Evolutionary conservation across 2,797 vertebrate species (phyloP).

Genomic region (Sebastolobus alascanus): DNA sequence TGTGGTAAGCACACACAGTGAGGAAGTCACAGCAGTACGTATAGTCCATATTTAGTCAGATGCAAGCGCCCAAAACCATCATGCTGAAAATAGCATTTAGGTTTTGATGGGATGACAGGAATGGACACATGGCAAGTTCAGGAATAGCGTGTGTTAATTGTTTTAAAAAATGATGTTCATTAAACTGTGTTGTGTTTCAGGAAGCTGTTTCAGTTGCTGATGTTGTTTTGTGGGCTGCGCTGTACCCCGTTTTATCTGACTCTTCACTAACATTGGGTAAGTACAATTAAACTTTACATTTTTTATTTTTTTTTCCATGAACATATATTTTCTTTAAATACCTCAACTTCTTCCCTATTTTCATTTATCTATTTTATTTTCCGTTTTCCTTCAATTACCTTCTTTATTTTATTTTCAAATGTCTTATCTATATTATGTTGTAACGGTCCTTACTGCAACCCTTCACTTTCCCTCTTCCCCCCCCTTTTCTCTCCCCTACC

Average conservation of each 20-base stretch:
- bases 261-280: slow-evolving; percentile 77
- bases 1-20: not conserved
- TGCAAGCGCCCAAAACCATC: not conserved
- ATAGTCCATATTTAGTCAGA: slow-evolving; percentile 20
- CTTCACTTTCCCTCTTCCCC: not conserved
- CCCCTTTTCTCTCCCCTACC: not conserved
- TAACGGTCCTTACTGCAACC: not conserved
- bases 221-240: slow-evolving; percentile 90
- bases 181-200: slow-evolving; percentile 75
- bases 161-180: slow-evolving; percentile 1
- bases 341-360: not conserved
- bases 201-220: slow-evolving; percentile 88
- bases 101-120: not conserved
- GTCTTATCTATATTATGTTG: not conserved
- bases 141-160: not conserved
- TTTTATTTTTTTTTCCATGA: not conserved
- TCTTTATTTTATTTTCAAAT: not conserved
- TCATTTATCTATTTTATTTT: not conserved
- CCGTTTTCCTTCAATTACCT: not conserved
- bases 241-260: slow-evolving; percentile 88
- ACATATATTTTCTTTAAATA: not conserved
- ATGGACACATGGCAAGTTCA: not conserved
- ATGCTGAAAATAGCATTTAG: not conserved
- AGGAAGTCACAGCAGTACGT: not conserved
- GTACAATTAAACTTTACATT: slow-evolving; percentile 1